Conservation (phyloP, 2,888 invertebrate genomes). For the Hirtodrosophila alboralis region DNA sequence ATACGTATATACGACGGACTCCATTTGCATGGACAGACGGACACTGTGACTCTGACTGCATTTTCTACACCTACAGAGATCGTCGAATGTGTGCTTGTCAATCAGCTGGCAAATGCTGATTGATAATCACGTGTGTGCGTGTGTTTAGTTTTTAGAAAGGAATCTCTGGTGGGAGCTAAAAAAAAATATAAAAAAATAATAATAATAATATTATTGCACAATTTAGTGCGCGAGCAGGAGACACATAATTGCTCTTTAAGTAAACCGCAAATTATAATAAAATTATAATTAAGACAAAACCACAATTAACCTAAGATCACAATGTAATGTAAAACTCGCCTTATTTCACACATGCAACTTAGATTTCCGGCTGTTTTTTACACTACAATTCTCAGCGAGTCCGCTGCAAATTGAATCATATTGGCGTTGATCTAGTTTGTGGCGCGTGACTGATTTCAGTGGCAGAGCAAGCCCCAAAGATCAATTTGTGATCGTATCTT, state of each 20-base stretch:
- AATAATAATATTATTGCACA: conserved; percentile 46
- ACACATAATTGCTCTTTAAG: conserved; percentile 48
- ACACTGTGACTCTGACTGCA: conserved; percentile 27
- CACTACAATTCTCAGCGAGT: conserved; percentile 7
- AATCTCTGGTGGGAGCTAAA: conserved; percentile 38
- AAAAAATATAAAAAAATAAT: too few species aligned
- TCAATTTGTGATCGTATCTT: conserved; percentile 45
- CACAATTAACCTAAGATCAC: conserved; percentile 15
- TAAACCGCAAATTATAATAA: conserved; percentile 50
- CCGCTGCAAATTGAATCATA: conserved; percentile 59
- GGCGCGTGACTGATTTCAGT: conserved; percentile 63
- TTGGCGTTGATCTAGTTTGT: conserved; percentile 19
- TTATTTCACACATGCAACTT: conserved; percentile 14
- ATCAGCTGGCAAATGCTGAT: conserved; percentile 59
- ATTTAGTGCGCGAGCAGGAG: too few species aligned
- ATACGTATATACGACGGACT: conserved; percentile 12
- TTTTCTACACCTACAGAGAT: conserved; percentile 71
- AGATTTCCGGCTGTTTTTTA: conserved; percentile 36
- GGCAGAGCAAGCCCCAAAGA: conserved; percentile 35
- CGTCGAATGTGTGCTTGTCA: conserved; percentile 61
- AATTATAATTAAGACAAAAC: conserved; percentile 22
- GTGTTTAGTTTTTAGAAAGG: conserved; percentile 68
- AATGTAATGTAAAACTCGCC: conserved; percentile 32
- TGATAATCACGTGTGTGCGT: conserved; percentile 75
- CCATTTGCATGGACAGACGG: conserved; percentile 35